Evolutionary conservation across 2,888 invertebrate genomes (phyloP).

Genomic region (Orgyia antiqua): DNA sequence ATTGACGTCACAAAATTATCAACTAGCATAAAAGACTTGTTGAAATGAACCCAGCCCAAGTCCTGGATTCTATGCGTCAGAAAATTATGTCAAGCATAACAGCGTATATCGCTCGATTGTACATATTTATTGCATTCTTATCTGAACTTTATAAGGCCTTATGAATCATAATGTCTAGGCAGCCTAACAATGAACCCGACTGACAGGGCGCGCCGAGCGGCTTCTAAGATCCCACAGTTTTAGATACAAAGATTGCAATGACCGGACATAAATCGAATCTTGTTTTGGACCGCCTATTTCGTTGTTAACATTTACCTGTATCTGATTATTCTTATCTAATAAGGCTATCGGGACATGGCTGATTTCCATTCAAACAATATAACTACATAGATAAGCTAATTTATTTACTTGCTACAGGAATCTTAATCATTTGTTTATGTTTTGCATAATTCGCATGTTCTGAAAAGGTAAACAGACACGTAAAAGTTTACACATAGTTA

Average conservation of each 20-base stretch:
- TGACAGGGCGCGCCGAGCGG: conserved; percentile 65
- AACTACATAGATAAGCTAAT: no score
- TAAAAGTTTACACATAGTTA: no score
- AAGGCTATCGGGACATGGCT: conserved; percentile 45
- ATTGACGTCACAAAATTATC: no score
- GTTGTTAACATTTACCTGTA: conserved; percentile 55
- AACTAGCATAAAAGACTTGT: no score
- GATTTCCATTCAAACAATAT: not conserved
- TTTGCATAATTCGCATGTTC: no score
- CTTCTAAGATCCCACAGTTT: conserved; percentile 47
- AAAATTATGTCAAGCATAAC: conserved; percentile 61
- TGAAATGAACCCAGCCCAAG: no score
- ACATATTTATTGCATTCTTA: conserved; percentile 69
- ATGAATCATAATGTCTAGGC: conserved; percentile 66
- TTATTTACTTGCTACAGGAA: no score
- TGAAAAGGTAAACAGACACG: no score
- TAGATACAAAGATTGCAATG: conserved; percentile 57
- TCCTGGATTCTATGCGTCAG: no score
- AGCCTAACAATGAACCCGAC: conserved; percentile 62
- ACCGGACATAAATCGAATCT: conserved; percentile 66
- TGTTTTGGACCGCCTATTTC: conserved; percentile 62
- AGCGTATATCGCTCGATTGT: conserved; percentile 52
- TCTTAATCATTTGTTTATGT: no score
- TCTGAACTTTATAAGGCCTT: conserved; percentile 52
- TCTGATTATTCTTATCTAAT: conserved; percentile 60